Evolutionary conservation across 2,888 invertebrate genomes (phyloP).

Genomic region (Drosophila atripex): DNA sequence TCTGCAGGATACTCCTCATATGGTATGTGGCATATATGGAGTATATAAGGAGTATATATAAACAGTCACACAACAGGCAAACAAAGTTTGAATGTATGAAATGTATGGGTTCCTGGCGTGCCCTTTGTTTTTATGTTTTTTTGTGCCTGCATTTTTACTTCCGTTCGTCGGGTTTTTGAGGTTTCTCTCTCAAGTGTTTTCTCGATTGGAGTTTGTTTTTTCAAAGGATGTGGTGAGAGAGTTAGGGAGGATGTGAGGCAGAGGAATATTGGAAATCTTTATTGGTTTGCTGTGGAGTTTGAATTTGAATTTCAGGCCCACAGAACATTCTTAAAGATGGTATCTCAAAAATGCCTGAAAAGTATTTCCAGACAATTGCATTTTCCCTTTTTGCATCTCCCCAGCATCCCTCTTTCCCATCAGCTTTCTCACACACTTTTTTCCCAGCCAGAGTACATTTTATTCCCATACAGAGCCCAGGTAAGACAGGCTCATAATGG

Average conservation of each 20-base stretch:
- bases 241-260: conserved; percentile 6
- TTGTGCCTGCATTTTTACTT: conserved; percentile 55
- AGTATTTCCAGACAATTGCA: conserved; percentile 4
- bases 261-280: not conserved
- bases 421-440: conserved; percentile 37
- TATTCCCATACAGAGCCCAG: conserved; percentile 21
- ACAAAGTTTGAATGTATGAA: not conserved
- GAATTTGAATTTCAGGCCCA: too few species aligned
- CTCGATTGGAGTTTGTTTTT: conserved; percentile 33
- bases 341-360: too few species aligned
- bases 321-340: too few species aligned
- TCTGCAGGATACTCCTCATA: conserved; percentile 25
- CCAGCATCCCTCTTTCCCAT: conserved; percentile 8
- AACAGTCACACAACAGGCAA: conserved; percentile 6
- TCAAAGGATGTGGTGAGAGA: conserved; percentile 45
- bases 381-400: conserved; percentile 6
- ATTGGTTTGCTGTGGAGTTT: conserved; percentile 3
- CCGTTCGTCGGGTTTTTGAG: conserved; percentile 55
- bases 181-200: conserved; percentile 48
- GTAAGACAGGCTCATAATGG: conserved; percentile 54
- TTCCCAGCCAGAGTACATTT: conserved; percentile 28
- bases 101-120: conserved; percentile 22
- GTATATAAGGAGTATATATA: not conserved
- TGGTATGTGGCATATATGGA: conserved; percentile 1
- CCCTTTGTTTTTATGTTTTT: conserved; percentile 45